Percentiles rank a stretch among this genome's conserved stretches.
These are phyloP conservation scores for Halocynthia roretzi DNA, from an alignment of 23 tunicate genomes.

Conservation along the genomic window DNA sequence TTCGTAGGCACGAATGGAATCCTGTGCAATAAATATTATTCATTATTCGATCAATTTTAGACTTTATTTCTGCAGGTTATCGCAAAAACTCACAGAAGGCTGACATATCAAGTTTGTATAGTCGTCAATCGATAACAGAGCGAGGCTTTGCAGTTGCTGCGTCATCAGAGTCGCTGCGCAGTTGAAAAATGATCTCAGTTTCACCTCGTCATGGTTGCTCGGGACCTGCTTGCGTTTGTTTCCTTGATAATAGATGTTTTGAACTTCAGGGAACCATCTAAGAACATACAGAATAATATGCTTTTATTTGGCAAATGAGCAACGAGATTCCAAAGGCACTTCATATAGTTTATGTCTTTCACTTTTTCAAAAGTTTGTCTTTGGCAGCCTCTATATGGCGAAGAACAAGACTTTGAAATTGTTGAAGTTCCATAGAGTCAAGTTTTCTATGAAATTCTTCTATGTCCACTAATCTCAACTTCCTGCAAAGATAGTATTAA, in stretches of 20 bases:
- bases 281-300: background rate
- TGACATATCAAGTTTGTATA: constrained; percentile 76
- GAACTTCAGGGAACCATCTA: constrained; percentile 99
- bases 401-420: constrained; percentile 72
- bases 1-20: constrained; percentile 76
- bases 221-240: constrained; percentile 93
- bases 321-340: background rate
- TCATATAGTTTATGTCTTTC: background rate
- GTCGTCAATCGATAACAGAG: constrained; percentile 66
- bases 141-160: constrained; percentile 77
- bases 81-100: constrained; percentile 47
- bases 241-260: constrained; percentile 92
- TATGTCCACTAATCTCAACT: constrained; percentile 62
- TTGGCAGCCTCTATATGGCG: constrained; percentile 92
- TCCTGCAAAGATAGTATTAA: constrained; percentile 15
- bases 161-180: constrained; percentile 97
- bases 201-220: constrained; percentile 66
- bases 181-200: constrained; percentile 79
- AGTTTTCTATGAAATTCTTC: constrained; percentile 69
- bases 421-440: constrained; percentile 90
- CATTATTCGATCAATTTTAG: background rate
- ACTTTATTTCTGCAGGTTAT: background rate
- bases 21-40: constrained; percentile 25
- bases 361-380: constrained; percentile 91
- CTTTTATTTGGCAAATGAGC: background rate